Evolutionary conservation across 2,797 vertebrate species (phyloP).

Genomic region (Buphagus erythrorhynchus): DNA sequence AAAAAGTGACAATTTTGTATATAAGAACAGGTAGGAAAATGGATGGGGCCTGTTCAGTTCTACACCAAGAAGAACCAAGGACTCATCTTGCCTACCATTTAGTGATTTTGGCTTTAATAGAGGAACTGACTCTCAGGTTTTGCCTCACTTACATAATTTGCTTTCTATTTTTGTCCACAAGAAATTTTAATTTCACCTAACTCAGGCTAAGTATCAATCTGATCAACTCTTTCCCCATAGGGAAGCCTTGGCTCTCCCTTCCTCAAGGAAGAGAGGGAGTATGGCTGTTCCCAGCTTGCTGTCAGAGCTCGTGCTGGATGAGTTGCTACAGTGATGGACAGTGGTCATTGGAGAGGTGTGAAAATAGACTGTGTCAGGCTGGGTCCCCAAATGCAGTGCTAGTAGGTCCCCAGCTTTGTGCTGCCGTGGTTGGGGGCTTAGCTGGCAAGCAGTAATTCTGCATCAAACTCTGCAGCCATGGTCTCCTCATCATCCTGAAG

Average conservation of each 20-base stretch:
- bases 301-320: neutral
- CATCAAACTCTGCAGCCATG: neutral
- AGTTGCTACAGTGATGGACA: neutral
- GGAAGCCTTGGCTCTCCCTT: neutral
- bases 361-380: neutral
- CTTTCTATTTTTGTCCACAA: neutral
- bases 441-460: neutral
- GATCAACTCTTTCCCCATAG: neutral
- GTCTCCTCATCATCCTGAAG: neutral
- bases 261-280: neutral
- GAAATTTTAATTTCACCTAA: neutral
- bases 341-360: neutral
- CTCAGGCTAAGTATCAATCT: neutral
- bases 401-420: neutral
- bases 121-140: neutral
- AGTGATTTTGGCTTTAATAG: neutral
- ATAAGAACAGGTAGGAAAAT: neutral
- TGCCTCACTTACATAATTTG: neutral
- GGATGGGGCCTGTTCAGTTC: neutral
- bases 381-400: neutral
- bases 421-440: rapidly evolving
- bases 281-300: neutral
- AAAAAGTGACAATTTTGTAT: neutral
- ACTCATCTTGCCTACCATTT: neutral
- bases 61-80: neutral